These are phyloP conservation scores for Melopsittacus undulatus DNA, from an alignment of 2,797 vertebrate species.

Conservation along the genomic window DNA sequence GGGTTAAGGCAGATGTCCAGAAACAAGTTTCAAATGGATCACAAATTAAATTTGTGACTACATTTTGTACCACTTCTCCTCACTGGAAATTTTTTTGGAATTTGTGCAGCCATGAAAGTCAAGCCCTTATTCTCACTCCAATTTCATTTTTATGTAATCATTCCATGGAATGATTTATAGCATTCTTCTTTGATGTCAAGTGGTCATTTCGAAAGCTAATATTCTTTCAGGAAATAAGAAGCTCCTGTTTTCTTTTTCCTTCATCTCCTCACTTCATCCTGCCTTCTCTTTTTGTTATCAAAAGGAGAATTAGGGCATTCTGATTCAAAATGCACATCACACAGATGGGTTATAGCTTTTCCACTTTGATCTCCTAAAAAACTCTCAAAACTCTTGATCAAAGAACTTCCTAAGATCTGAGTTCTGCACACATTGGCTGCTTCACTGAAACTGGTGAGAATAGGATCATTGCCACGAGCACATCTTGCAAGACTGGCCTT, in stretches of 20 bases:
- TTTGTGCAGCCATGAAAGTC: not conserved
- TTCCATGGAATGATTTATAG: not conserved
- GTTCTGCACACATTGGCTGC: not conserved
- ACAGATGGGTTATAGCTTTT: conserved; percentile 33
- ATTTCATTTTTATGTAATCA: not conserved
- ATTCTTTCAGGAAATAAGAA: not conserved
- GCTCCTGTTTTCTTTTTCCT: not conserved
- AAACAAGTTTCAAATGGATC: not conserved
- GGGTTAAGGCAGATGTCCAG: not conserved
- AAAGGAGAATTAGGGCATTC: conserved; percentile 39
- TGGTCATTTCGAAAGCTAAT: not conserved
- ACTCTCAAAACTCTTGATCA: conserved; percentile 37
- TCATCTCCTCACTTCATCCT: not conserved
- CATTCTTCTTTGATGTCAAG: conserved; percentile 6
- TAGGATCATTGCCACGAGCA: not conserved
- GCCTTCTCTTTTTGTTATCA: not conserved
- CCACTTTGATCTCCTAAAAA: conserved; percentile 53
- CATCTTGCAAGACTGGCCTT: not conserved
- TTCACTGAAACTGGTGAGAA: conserved; percentile 9
- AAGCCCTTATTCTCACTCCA: not conserved
- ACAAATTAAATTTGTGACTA: not conserved
- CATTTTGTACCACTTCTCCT: not conserved
- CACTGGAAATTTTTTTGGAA: not conserved
- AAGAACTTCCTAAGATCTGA: conserved; percentile 12
- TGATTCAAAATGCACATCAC: conserved; percentile 41